Percentiles rank a stretch among this genome's conserved stretches.
These are phyloP conservation scores for Nylanderia fulva DNA, from an alignment of 1,140 invertebrate species.

Conservation along the genomic window DNA sequence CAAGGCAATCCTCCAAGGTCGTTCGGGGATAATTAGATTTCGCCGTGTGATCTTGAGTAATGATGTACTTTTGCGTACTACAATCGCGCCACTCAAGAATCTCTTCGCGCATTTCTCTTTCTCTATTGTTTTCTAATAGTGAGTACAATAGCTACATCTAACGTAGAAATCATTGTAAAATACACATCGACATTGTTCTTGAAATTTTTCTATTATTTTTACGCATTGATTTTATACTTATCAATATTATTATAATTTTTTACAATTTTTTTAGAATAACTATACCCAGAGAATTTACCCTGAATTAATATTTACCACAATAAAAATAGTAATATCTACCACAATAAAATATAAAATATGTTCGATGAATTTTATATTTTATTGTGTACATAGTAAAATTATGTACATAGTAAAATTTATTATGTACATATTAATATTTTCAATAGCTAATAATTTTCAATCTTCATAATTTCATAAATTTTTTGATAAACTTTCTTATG, in stretches of 20 bases:
- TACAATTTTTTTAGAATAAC: too few relatives aligned
- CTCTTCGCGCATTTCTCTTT: conserved; percentile 1
- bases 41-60: conserved; percentile 40
- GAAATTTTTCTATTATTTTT: too few relatives aligned
- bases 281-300: too few relatives aligned
- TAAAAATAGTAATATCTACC: too few relatives aligned
- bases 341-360: too few relatives aligned
- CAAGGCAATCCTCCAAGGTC: conserved; percentile 64
- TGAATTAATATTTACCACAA: too few relatives aligned
- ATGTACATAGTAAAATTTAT: too few relatives aligned
- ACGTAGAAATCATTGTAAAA: not conserved
- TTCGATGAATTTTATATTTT: too few relatives aligned
- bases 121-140: conserved; percentile 2
- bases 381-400: too few relatives aligned
- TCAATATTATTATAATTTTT: too few relatives aligned
- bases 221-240: too few relatives aligned
- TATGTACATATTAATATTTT: not conserved
- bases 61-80: conserved; percentile 17
- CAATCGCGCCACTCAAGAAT: conserved; percentile 16
- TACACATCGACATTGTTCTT: not conserved
- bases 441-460: not conserved
- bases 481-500: not conserved
- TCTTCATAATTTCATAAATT: not conserved
- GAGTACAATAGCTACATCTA: not conserved
- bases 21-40: conserved; percentile 69